Evolutionary conservation across 1,140 invertebrate genomes (phyloP).

Genomic region (Drosophila nasuta): DNA sequence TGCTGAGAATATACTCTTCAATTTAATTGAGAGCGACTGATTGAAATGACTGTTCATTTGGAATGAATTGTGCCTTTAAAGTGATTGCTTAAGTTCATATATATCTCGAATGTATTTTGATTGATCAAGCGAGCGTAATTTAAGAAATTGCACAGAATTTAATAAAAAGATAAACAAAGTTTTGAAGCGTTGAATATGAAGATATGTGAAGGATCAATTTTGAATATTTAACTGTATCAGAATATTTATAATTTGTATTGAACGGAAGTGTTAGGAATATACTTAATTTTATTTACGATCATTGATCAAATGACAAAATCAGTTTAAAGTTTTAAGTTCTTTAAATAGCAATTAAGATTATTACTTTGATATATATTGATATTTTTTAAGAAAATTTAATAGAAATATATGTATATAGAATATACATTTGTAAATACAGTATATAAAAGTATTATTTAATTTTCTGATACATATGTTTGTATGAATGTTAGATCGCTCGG

Average conservation of each 20-base stretch:
- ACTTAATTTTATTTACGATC: too few species aligned
- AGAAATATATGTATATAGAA: too few species aligned
- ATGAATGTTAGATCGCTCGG: not conserved
- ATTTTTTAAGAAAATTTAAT: too few species aligned
- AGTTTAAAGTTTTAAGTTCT: too few species aligned
- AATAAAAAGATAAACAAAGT: not conserved
- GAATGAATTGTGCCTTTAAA: slow-evolving; percentile 4
- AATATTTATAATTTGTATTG: too few species aligned
- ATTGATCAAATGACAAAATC: too few species aligned
- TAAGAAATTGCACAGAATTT: not conserved
- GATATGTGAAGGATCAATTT: not conserved
- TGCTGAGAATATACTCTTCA: slow-evolving; percentile 34
- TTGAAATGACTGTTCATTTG: slow-evolving; percentile 14
- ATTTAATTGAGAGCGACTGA: slow-evolving; percentile 13
- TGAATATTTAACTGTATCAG: too few species aligned
- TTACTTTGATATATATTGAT: too few species aligned
- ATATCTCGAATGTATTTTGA: not conserved
- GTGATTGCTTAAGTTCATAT: not conserved
- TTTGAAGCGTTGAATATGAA: not conserved
- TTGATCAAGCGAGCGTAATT: not conserved
- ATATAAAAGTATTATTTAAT: too few species aligned
- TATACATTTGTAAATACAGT: too few species aligned
- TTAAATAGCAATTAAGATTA: too few species aligned
- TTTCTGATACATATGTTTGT: not conserved
- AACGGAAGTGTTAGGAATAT: too few species aligned